A percentile compares a stretch with the other conserved stretches of the same genome.
Conservation (phyloP, 2,113 vertebrate genomes). For the Mastomys natalensis region DNA sequence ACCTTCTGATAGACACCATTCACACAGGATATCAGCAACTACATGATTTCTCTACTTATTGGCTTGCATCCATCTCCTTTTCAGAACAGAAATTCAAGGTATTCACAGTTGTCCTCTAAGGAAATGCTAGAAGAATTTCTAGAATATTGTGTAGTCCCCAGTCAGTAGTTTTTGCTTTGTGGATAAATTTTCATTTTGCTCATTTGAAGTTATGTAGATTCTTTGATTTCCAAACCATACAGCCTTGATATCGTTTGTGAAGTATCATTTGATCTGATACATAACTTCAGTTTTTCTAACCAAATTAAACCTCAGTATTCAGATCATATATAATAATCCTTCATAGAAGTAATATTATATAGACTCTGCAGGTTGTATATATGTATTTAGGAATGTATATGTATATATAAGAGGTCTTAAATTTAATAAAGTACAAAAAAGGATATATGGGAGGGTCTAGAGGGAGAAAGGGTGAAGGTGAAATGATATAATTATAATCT, state of each 20-base stretch:
- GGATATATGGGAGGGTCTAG: background rate
- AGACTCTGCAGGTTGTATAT: background rate
- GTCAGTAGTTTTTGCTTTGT: background rate
- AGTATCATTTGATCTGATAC: background rate
- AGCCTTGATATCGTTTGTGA: background rate
- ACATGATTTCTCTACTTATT: background rate
- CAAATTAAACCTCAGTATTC: background rate
- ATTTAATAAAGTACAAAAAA: background rate
- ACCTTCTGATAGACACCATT: background rate
- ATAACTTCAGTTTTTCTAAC: background rate
- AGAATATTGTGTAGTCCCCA: background rate
- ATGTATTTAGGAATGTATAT: background rate
- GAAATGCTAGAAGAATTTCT: background rate
- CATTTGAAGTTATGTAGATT: background rate
- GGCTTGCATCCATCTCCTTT: background rate
- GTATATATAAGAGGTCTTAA: background rate
- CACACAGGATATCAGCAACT: background rate
- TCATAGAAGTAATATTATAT: background rate
- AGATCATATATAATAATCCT: background rate
- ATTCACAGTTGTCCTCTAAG: background rate
- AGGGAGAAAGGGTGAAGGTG: background rate
- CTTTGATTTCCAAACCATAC: background rate
- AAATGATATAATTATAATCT: background rate
- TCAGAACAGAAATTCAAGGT: background rate
- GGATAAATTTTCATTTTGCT: background rate